These are phyloP conservation scores for Myotis planiceps DNA, from an alignment of 2,797 vertebrate species.

Conservation along the genomic window DNA sequence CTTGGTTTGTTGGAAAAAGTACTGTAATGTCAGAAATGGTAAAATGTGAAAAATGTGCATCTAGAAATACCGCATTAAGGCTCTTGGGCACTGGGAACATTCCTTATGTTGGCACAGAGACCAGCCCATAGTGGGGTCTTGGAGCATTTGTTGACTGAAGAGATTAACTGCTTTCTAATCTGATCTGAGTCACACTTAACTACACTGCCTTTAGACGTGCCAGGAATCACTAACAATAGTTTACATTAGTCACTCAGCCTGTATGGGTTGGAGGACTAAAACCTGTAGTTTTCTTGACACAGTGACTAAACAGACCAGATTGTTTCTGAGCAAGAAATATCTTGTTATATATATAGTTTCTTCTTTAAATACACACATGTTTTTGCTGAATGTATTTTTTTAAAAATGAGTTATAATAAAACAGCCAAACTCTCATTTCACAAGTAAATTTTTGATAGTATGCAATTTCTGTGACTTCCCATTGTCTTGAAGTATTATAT, in stretches of 20 bases:
- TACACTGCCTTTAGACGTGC: neutral
- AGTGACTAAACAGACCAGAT: neutral
- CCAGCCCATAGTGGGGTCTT: neutral
- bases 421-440: neutral
- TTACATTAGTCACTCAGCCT: neutral
- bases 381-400: neutral
- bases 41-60: neutral
- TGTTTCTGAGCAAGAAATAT: neutral
- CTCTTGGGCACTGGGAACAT: neutral
- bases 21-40: neutral
- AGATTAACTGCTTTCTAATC: neutral
- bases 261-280: neutral
- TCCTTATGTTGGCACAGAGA: rapidly evolving
- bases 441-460: neutral
- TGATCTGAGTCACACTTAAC: neutral
- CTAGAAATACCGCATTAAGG: neutral
- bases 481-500: neutral
- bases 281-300: neutral
- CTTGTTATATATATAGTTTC: neutral
- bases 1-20: neutral
- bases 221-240: neutral
- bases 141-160: neutral
- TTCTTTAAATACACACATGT: neutral
- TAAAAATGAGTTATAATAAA: conserved; percentile 16
- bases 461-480: neutral